Percentiles rank a stretch among this genome's conserved stretches.
These are phyloP conservation scores for Embidobia sp. DNA, from an alignment of 2,888 invertebrate genomes.

Conservation along the genomic window DNA sequence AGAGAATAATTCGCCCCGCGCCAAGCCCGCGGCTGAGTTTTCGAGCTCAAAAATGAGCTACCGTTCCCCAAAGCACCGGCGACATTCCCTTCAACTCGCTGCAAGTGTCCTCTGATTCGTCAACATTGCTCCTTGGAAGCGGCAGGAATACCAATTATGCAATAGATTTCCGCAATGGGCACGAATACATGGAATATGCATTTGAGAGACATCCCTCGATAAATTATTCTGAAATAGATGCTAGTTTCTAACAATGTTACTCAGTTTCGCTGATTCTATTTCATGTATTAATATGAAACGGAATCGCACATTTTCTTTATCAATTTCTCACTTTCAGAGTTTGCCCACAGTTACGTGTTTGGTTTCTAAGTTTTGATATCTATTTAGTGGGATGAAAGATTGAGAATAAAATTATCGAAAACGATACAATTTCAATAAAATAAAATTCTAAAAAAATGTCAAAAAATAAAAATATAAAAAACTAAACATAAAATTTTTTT, in stretches of 20 bases:
- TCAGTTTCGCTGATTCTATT: constrained; percentile 27
- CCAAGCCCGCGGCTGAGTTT: constrained; percentile 14
- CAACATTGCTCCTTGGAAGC: constrained; percentile 31
- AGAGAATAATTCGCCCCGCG: constrained; percentile 12
- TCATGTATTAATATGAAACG: constrained; percentile 21
- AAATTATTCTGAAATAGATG: constrained; percentile 39
- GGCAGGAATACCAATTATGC: constrained; percentile 47
- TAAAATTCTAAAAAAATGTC: too few relatives aligned
- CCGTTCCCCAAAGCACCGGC: background rate
- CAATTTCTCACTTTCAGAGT: too few relatives aligned
- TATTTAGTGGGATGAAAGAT: too few relatives aligned
- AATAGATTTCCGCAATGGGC: constrained; percentile 13
- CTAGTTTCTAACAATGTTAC: constrained; percentile 38
- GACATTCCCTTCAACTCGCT: constrained; percentile 13
- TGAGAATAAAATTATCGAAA: too few relatives aligned
- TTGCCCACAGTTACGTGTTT: too few relatives aligned
- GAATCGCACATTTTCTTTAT: background rate
- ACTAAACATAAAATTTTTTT: too few relatives aligned
- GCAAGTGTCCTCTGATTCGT: constrained; percentile 29
- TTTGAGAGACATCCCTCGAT: constrained; percentile 47
- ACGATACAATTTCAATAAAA: too few relatives aligned
- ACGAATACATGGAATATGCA: constrained; percentile 60
- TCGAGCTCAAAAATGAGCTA: constrained; percentile 39
- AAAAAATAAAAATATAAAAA: too few relatives aligned
- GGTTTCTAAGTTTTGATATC: too few relatives aligned